phyloP scores from a whole-genome alignment of 2,888 invertebrate genomes.

The Matsumyia berberina region DNA sequence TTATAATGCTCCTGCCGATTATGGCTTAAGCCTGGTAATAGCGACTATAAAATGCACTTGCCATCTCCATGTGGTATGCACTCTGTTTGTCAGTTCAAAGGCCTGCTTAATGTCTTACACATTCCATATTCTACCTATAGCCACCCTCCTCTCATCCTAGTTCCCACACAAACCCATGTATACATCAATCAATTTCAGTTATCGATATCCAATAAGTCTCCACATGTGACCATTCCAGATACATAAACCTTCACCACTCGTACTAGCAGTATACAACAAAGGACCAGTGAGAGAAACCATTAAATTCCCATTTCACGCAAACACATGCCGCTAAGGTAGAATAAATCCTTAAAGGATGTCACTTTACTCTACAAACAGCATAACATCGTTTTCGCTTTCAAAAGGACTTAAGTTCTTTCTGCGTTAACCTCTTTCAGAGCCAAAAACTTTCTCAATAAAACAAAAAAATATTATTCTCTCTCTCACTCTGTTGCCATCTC shows the following conservation, averaged over 20 bases:
- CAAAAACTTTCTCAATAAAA: slow-evolving; percentile 47
- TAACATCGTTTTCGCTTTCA: slow-evolving; percentile 47
- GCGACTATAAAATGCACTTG: no score
- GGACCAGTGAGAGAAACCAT: slow-evolving; percentile 33
- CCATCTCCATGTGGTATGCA: no score
- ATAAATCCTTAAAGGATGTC: slow-evolving; percentile 52
- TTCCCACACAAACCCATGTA: no score
- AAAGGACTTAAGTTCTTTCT: slow-evolving; percentile 52
- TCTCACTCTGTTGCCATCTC: no score
- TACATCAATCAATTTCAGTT: no score
- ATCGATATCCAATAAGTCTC: not conserved
- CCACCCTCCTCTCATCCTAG: no score
- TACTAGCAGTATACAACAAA: not conserved
- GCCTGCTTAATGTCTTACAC: no score
- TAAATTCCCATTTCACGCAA: slow-evolving; percentile 56
- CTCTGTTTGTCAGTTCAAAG: no score
- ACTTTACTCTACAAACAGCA: slow-evolving; percentile 26
- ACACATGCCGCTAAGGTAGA: slow-evolving; percentile 34
- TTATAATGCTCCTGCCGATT: no score
- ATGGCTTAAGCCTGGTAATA: no score
- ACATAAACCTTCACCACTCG: not conserved
- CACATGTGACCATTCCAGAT: not conserved
- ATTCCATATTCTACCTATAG: no score
- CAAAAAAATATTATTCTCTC: no score
- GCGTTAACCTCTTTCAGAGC: slow-evolving; percentile 33